Evolutionary conservation across 2,888 invertebrate species (phyloP).

Genomic region (Microdon myrmicae): DNA sequence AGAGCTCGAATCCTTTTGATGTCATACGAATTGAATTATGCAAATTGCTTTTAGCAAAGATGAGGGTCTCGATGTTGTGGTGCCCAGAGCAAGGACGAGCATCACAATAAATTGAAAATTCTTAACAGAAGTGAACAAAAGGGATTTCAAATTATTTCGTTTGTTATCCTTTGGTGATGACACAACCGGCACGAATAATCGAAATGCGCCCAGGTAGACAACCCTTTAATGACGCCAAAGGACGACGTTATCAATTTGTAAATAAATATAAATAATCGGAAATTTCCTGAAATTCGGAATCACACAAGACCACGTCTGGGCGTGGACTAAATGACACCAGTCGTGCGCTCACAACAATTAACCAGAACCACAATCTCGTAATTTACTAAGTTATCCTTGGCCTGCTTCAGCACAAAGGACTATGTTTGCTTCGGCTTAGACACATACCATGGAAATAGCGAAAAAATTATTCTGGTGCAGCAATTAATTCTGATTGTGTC

Average conservation of each 20-base stretch:
- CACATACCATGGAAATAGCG: constrained; percentile 7
- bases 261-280: too few relatives aligned
- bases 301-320: too few relatives aligned
- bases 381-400: constrained; percentile 23
- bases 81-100: constrained; percentile 14
- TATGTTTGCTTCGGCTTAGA: too few relatives aligned
- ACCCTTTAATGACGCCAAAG: too few relatives aligned
- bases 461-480: constrained; percentile 3
- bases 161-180: constrained; percentile 32
- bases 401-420: too few relatives aligned
- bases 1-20: constrained; percentile 46
- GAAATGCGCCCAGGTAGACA: too few relatives aligned
- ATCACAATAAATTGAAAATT: constrained; percentile 42
- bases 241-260: too few relatives aligned
- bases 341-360: constrained; percentile 22
- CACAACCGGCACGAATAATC: too few relatives aligned
- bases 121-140: constrained; percentile 39
- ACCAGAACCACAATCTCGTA: constrained; percentile 16
- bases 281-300: too few relatives aligned
- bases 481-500: constrained; percentile 20
- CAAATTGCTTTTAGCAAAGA: constrained; percentile 45
- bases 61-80: constrained; percentile 2
- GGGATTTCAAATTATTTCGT: constrained; percentile 49
- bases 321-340: constrained; percentile 3
- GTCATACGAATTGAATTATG: constrained; percentile 52